phyloP scores from a whole-genome alignment of 2,888 invertebrate genomes.

The Hirtodrosophila confusa region DNA sequence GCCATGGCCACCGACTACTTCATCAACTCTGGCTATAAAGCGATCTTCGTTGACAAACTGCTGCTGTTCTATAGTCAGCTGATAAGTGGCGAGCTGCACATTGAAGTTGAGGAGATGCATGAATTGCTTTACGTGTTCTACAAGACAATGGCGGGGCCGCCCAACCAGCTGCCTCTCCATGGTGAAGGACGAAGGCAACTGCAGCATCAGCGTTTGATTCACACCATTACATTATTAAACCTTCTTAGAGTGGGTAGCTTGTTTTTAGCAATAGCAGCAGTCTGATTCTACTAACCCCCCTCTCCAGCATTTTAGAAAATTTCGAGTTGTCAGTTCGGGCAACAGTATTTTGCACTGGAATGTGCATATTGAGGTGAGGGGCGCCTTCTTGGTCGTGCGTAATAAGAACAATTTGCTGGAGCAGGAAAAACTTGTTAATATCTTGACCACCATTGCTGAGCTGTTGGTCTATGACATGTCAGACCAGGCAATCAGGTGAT shows the following conservation, averaged over 20 bases:
- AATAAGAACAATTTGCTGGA: conserved; percentile 13
- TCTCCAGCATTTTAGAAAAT: conserved; percentile 65
- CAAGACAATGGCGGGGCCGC: conserved; percentile 50
- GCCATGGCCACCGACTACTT: conserved; percentile 67
- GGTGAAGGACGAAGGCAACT: neutral
- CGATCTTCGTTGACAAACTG: conserved; percentile 69
- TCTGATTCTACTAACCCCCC: neutral
- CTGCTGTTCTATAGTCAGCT: conserved; percentile 59
- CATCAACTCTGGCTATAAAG: conserved; percentile 65
- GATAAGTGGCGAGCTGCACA: conserved; percentile 40
- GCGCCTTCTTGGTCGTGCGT: conserved; percentile 37
- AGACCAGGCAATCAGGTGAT: neutral
- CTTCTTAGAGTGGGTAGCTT: conserved; percentile 63
- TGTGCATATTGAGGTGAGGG: conserved; percentile 54
- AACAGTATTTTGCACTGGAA: conserved; percentile 17
- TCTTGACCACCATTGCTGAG: conserved; percentile 63
- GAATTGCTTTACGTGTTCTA: conserved; percentile 72
- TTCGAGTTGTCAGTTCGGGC: conserved; percentile 42
- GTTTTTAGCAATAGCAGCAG: neutral
- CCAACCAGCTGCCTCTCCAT: no score
- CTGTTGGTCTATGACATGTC: conserved; percentile 26
- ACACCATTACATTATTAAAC: conserved; percentile 72
- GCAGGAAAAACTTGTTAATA: conserved; percentile 55
- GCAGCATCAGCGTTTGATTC: conserved; percentile 57
- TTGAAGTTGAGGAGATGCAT: conserved; percentile 57